Conservation (phyloP, 2,797 vertebrate genomes). For the Gouania willdenowi region DNA sequence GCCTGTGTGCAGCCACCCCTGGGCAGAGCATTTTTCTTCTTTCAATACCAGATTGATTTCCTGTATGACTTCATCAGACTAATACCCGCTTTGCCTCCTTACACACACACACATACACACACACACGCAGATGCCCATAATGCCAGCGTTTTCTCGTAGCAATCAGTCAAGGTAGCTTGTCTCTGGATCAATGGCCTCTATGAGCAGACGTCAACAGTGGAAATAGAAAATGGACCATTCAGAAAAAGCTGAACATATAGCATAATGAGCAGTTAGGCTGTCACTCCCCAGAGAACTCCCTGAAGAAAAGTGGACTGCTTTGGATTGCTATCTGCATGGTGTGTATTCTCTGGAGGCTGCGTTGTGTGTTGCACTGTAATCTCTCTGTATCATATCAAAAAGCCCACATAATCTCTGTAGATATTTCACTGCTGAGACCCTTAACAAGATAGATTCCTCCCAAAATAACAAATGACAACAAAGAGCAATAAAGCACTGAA, state of each 20-base stretch:
- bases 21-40: constrained; percentile 79
- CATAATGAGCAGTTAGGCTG: constrained; percentile 49
- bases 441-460: constrained; percentile 61
- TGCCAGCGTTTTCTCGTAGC: constrained; percentile 68
- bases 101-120: constrained; percentile 71
- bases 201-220: constrained; percentile 54
- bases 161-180: constrained; percentile 64
- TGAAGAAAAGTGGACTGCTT: constrained; percentile 28
- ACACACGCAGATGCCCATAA: constrained; percentile 67
- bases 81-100: constrained; percentile 85
- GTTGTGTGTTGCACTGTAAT: constrained; percentile 33
- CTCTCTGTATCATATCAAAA: constrained; percentile 26
- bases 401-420: constrained; percentile 44
- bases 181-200: constrained; percentile 64
- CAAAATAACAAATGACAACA: constrained; percentile 80
- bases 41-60: constrained; percentile 94
- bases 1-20: constrained; percentile 68
- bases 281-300: constrained; percentile 20
- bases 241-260: constrained; percentile 50
- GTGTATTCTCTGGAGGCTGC: constrained; percentile 20
- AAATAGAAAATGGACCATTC: constrained; percentile 53
- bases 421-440: constrained; percentile 52
- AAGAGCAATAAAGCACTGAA: constrained; percentile 73
- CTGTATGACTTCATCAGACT: constrained; percentile 95
- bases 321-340: constrained; percentile 35